A percentile compares a stretch with the other conserved stretches of the same genome.
Evolutionary conservation across 2,797 vertebrate genomes (phyloP).

Genomic region (Bradypus variegatus): DNA sequence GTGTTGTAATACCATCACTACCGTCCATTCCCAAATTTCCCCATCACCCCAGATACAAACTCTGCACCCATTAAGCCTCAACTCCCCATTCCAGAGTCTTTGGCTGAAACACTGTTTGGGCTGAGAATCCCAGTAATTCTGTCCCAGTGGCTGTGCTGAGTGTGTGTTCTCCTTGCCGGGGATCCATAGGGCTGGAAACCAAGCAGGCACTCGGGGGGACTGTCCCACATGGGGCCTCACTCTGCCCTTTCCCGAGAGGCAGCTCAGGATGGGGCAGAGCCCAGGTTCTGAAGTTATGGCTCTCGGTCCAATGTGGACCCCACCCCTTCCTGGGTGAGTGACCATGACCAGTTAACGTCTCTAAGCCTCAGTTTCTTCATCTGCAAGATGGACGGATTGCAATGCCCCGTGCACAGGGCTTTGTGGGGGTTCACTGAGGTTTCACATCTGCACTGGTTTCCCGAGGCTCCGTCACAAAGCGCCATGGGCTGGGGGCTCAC

Average conservation of each 20-base stretch:
- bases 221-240: too few relatives aligned
- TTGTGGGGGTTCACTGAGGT: not conserved
- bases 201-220: too few relatives aligned
- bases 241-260: too few relatives aligned
- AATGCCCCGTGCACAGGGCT: not conserved
- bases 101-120: accelerated
- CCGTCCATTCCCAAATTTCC: too few relatives aligned
- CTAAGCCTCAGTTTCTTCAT: not conserved
- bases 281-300: too few relatives aligned
- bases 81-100: too few relatives aligned
- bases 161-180: not conserved
- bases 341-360: not conserved
- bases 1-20: too few relatives aligned
- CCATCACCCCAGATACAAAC: too few relatives aligned
- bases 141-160: slow-evolving; percentile 72
- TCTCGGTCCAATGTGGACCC: not conserved
- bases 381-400: not conserved
- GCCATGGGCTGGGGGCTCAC: too few relatives aligned
- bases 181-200: not conserved
- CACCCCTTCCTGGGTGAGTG: not conserved
- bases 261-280: not conserved
- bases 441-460: not conserved
- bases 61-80: too few relatives aligned
- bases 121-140: not conserved
- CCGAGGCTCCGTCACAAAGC: too few relatives aligned